Conservation (phyloP, 2,113 vertebrate species). For the Antidorcas marsupialis region DNA sequence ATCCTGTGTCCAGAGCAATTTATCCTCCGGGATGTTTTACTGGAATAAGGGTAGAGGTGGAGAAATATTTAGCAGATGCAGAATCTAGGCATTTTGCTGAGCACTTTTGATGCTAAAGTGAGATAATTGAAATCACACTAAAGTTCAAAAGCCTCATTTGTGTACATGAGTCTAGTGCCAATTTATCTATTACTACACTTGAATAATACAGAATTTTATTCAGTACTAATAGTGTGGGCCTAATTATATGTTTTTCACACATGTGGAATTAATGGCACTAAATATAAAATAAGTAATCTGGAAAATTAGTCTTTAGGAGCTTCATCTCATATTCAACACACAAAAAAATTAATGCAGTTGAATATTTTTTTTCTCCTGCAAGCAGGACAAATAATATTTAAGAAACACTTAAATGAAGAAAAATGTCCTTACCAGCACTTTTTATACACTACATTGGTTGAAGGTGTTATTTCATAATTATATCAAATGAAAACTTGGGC, state of each 20-base stretch:
- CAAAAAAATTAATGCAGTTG: slow-evolving; percentile 32
- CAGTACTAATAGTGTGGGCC: slow-evolving; percentile 63
- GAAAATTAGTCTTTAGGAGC: slow-evolving; percentile 68
- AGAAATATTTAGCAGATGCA: not conserved
- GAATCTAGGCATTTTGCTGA: not conserved
- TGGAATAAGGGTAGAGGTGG: not conserved
- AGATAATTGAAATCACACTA: slow-evolving; percentile 50
- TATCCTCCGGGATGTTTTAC: not conserved
- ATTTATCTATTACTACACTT: slow-evolving; percentile 63
- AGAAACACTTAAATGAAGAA: slow-evolving; percentile 49
- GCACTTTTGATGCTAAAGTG: slow-evolving; percentile 11
- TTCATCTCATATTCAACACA: slow-evolving; percentile 51
- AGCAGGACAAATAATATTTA: slow-evolving; percentile 16
- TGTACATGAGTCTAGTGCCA: slow-evolving; percentile 60
- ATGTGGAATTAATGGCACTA: slow-evolving; percentile 73
- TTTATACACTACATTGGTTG: not conserved
- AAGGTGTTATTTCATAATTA: slow-evolving; percentile 58
- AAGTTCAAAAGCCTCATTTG: slow-evolving; percentile 66
- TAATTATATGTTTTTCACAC: slow-evolving; percentile 75
- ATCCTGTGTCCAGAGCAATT: accelerated
- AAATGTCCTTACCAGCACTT: slow-evolving; percentile 19
- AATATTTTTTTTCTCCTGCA: slow-evolving; percentile 29
- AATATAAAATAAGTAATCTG: slow-evolving; percentile 74
- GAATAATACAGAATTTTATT: slow-evolving; percentile 70
- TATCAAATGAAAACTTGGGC: slow-evolving; percentile 30